Evolutionary conservation across 2,888 invertebrate species (phyloP).

Genomic region (Rotaria macrura): DNA sequence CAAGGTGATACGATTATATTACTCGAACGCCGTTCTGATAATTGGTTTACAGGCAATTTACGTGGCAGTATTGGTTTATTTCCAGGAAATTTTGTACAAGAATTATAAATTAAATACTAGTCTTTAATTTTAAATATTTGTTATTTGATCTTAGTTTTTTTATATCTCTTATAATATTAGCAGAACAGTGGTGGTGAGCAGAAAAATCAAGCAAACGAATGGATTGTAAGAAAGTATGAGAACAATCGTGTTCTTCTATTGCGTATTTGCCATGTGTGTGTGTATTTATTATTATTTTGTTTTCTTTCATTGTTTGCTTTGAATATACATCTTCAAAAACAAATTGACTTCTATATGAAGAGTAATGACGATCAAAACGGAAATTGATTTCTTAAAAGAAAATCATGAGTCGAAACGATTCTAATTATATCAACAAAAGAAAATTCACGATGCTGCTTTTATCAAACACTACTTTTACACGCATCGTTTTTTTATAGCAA

Average conservation of each 20-base stretch:
- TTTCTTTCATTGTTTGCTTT: not conserved
- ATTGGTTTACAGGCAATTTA: not conserved
- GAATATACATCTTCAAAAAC: not conserved
- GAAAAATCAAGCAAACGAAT: not conserved
- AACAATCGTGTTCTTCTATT: not conserved
- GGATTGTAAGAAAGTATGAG: too few species aligned
- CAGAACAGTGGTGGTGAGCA: not conserved
- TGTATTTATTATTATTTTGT: not conserved
- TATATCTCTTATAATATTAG: not conserved
- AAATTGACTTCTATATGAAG: too few species aligned
- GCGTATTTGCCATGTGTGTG: not conserved
- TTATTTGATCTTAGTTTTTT: not conserved
- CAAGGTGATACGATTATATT: not conserved
- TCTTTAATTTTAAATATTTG: too few species aligned
- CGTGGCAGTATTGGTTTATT: not conserved
- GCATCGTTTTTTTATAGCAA: too few species aligned
- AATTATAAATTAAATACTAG: not conserved
- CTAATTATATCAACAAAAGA: too few species aligned
- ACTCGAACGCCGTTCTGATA: not conserved
- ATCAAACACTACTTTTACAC: too few species aligned
- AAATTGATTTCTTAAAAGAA: too few species aligned
- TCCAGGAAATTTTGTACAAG: conserved; percentile 14
- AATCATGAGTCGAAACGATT: too few species aligned
- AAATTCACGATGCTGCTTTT: too few species aligned
- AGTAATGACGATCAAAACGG: too few species aligned